A percentile compares a stretch with the other conserved stretches of the same genome.
Conservation (phyloP, 2,797 vertebrate species). For the Lates japonicus region DNA sequence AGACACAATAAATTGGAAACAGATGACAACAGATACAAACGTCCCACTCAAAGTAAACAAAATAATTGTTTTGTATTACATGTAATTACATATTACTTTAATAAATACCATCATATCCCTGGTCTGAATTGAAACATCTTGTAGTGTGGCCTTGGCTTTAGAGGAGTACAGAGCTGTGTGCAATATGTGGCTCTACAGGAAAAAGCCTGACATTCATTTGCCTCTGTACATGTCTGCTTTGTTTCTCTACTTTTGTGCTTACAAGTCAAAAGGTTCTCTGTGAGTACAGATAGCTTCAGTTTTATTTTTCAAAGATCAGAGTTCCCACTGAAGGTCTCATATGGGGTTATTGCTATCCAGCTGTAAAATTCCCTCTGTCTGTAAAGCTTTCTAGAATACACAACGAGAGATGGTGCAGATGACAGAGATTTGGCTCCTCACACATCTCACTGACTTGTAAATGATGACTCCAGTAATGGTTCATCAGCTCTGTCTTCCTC, state of each 20-base stretch:
- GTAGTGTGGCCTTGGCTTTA: not conserved
- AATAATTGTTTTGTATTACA: not conserved
- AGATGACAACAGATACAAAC: not conserved
- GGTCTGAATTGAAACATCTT: conserved; percentile 5
- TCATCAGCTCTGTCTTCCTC: conserved; percentile 10
- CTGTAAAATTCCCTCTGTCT: not conserved
- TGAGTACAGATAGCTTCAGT: not conserved
- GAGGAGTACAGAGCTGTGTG: not conserved
- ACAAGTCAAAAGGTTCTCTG: not conserved
- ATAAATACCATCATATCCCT: not conserved
- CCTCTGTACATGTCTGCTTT: conserved; percentile 4
- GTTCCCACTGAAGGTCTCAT: not conserved
- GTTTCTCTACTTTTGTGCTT: not conserved
- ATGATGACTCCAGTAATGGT: not conserved
- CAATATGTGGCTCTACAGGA: not conserved
- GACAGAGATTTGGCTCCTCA: not conserved
- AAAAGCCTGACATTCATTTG: not conserved
- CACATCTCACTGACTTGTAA: not conserved
- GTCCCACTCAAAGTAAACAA: not conserved
- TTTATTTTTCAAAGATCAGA: conserved; percentile 2
- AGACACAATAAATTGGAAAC: not conserved
- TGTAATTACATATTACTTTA: not conserved
- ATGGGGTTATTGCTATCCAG: not conserved
- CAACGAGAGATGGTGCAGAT: not conserved
- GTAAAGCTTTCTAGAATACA: not conserved